Evolutionary conservation across 2,113 vertebrate genomes (phyloP).

Genomic region (Benitochromis conjunctus): DNA sequence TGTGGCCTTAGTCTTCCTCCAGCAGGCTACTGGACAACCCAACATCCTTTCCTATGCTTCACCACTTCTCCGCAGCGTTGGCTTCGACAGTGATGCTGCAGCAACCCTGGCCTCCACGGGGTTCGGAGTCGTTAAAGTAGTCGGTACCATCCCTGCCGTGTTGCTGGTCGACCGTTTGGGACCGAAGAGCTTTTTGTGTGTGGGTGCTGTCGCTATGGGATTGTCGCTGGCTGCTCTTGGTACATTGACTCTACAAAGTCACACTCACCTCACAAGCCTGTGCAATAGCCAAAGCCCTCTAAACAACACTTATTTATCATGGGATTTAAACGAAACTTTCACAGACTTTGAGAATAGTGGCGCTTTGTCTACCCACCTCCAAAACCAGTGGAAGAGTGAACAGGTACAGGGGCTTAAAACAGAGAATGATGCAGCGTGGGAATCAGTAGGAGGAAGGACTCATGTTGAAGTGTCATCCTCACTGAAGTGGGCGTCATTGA

Average conservation of each 20-base stretch:
- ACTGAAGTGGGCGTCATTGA: constrained; percentile 87
- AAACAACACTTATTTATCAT: constrained; percentile 66
- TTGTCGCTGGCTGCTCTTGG: constrained; percentile 81
- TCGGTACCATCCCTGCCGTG: constrained; percentile 85
- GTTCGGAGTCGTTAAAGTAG: constrained; percentile 88
- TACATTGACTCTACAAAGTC: constrained; percentile 80
- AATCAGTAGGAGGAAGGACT: constrained; percentile 30
- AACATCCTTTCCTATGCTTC: constrained; percentile 95
- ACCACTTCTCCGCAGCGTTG: constrained; percentile 87
- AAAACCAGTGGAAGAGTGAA: background rate
- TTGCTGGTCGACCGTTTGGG: constrained; percentile 88
- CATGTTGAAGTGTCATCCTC: constrained; percentile 51
- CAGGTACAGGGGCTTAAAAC: constrained; percentile 27
- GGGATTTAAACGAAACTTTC: constrained; percentile 40
- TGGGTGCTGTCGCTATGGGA: constrained; percentile 86
- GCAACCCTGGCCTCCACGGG: constrained; percentile 91
- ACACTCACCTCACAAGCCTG: constrained; percentile 79
- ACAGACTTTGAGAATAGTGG: background rate
- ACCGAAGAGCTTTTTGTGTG: constrained; percentile 86
- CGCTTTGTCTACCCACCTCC: background rate
- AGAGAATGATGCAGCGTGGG: background rate
- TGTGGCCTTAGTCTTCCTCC: constrained; percentile 84
- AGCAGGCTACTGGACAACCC: constrained; percentile 91
- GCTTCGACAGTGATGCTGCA: constrained; percentile 88
- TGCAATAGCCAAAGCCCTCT: constrained; percentile 69